A percentile compares a stretch with the other conserved stretches of the same genome.
These are phyloP conservation scores for Lutjanus argentimaculatus DNA, from an alignment of 2,797 vertebrate species.

Conservation along the genomic window DNA sequence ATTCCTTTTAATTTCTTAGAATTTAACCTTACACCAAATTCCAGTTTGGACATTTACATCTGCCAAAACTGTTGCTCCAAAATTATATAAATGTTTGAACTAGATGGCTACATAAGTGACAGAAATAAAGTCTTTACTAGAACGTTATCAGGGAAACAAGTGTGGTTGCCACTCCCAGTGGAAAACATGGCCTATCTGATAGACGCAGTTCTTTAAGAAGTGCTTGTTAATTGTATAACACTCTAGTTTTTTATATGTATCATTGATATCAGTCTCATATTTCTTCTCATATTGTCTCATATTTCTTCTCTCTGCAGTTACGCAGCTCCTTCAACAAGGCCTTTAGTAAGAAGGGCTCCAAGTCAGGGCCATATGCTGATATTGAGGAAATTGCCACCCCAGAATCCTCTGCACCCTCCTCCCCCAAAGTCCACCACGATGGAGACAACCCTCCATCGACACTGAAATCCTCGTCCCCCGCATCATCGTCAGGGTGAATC, in stretches of 20 bases:
- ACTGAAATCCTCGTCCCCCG: slow-evolving; percentile 88
- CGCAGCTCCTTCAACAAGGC: slow-evolving; percentile 99
- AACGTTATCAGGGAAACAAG: neutral
- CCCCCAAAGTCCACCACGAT: slow-evolving; percentile 92
- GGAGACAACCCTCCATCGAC: slow-evolving; percentile 79
- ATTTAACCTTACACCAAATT: neutral
- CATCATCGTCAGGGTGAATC: slow-evolving; percentile 87
- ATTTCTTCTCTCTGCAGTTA: slow-evolving; percentile 83
- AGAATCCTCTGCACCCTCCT: slow-evolving; percentile 96
- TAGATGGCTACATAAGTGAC: neutral
- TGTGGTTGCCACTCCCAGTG: neutral
- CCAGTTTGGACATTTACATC: neutral
- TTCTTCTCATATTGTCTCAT: slow-evolving; percentile 10
- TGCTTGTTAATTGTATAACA: neutral
- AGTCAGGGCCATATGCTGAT: slow-evolving; percentile 94
- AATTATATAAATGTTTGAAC: neutral
- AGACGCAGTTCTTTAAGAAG: slow-evolving; percentile 1
- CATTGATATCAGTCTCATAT: slow-evolving; percentile 11
- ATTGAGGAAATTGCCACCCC: slow-evolving; percentile 98
- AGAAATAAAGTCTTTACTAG: neutral
- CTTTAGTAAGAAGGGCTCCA: slow-evolving; percentile 97
- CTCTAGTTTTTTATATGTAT: neutral
- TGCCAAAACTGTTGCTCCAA: neutral
- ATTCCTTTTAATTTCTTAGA: neutral
- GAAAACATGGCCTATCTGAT: slow-evolving; percentile 2